Evolutionary conservation across 2,113 vertebrate genomes (phyloP).

Genomic region (Poicephalus meyeri): DNA sequence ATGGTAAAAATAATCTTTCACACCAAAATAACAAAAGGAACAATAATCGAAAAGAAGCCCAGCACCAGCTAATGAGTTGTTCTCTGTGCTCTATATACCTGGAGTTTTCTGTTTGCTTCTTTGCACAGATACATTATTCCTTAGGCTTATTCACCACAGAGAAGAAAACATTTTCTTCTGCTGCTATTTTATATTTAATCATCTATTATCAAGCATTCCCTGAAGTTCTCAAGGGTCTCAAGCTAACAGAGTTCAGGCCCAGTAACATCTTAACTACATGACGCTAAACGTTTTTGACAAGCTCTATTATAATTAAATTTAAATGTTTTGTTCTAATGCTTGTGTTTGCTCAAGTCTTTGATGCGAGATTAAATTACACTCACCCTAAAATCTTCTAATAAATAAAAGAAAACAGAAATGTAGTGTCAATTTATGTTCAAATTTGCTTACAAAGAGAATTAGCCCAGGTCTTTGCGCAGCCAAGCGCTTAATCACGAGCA

Average conservation of each 20-base stretch:
- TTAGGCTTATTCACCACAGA: background rate
- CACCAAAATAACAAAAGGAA: background rate
- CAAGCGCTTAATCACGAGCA: constrained; percentile 20
- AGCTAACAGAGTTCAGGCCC: background rate
- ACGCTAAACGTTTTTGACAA: constrained; percentile 25
- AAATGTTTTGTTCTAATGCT: constrained; percentile 37
- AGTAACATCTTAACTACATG: background rate
- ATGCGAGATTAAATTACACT: constrained; percentile 57
- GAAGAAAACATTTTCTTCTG: background rate
- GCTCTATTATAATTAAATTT: constrained; percentile 44
- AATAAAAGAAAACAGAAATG: constrained; percentile 51
- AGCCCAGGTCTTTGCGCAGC: background rate
- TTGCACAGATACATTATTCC: background rate
- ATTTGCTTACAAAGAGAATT: constrained; percentile 59
- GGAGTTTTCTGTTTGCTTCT: background rate
- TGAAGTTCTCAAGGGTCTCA: background rate
- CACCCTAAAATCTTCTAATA: constrained; percentile 31
- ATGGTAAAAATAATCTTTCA: background rate
- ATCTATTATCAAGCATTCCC: background rate
- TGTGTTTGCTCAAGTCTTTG: constrained; percentile 41
- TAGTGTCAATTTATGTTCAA: constrained; percentile 43
- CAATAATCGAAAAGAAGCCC: background rate
- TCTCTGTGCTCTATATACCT: background rate
- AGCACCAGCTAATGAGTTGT: background rate
- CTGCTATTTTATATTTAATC: background rate